Evolutionary conservation across 2,113 vertebrate genomes (phyloP).

Genomic region (Abramis brama): DNA sequence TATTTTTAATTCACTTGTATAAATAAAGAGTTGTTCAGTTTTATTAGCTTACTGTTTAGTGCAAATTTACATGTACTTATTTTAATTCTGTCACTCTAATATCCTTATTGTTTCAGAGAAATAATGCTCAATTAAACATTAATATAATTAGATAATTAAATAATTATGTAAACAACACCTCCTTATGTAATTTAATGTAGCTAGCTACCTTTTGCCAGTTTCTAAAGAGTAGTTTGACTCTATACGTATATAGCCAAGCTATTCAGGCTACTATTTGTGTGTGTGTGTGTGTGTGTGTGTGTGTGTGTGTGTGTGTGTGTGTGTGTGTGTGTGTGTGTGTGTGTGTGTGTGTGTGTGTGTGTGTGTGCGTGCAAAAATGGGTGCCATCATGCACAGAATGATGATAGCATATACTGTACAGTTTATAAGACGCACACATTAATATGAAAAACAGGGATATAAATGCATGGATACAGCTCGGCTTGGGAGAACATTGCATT

Average conservation of each 20-base stretch:
- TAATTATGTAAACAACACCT: neutral
- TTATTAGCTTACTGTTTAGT: neutral
- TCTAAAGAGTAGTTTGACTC: too few relatives aligned
- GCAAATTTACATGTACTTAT: neutral
- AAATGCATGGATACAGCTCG: neutral
- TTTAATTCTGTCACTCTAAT: neutral
- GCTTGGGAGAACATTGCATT: slow-evolving; percentile 30
- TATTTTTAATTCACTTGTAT: slow-evolving; percentile 1
- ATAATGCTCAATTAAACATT: neutral
- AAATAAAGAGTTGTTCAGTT: neutral
- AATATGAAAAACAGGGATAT: neutral
- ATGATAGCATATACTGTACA: neutral
- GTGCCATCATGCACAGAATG: neutral
- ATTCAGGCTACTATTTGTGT: too few relatives aligned
- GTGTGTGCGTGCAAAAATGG: neutral
- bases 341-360: too few relatives aligned
- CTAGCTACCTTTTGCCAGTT: too few relatives aligned
- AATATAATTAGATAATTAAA: neutral
- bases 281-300: too few relatives aligned
- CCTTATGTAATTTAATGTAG: neutral
- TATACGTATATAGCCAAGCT: too few relatives aligned
- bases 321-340: too few relatives aligned
- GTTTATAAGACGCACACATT: neutral
- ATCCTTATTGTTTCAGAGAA: neutral
- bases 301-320: too few relatives aligned